These are phyloP conservation scores for Homarus americanus DNA, from an alignment of 1,140 invertebrate species.

Conservation along the genomic window DNA sequence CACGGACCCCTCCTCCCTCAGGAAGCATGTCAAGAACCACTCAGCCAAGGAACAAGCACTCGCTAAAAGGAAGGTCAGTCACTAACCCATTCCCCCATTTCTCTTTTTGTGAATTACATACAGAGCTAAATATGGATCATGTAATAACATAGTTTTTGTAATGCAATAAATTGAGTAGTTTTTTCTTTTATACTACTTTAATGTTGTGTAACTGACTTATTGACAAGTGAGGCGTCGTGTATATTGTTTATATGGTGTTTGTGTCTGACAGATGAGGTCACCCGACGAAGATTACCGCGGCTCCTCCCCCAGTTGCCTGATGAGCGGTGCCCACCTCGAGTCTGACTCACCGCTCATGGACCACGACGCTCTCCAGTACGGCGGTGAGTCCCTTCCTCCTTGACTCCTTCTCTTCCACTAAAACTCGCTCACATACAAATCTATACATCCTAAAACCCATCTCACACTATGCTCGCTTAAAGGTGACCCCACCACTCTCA, in stretches of 20 bases:
- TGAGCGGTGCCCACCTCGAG: background rate
- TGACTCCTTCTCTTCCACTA: too few species aligned
- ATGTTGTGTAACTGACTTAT: too few species aligned
- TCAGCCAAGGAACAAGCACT: conserved; percentile 74
- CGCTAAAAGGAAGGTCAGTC: conserved; percentile 55
- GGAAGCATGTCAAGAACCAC: conserved; percentile 95
- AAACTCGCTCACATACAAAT: too few species aligned
- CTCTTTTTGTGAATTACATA: background rate
- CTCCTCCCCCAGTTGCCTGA: conserved; percentile 4
- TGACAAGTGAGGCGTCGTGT: too few species aligned
- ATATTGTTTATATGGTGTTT: background rate
- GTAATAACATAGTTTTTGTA: background rate
- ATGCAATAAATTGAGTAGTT: background rate
- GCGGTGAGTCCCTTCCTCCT: conserved; percentile 53
- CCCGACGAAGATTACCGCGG: conserved; percentile 35
- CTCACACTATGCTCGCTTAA: too few species aligned
- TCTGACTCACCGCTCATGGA: conserved; percentile 7
- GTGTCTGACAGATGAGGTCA: background rate
- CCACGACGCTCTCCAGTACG: conserved; percentile 14
- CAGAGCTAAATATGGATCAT: background rate
- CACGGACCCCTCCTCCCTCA: conserved; percentile 95
- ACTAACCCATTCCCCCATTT: background rate
- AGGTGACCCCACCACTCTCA: too few species aligned
- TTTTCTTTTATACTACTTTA: background rate
- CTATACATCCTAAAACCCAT: too few species aligned